Base-by-base conservation (phyloP, 1,140 invertebrate genomes). In the Pristionchus pacificus region DNA sequence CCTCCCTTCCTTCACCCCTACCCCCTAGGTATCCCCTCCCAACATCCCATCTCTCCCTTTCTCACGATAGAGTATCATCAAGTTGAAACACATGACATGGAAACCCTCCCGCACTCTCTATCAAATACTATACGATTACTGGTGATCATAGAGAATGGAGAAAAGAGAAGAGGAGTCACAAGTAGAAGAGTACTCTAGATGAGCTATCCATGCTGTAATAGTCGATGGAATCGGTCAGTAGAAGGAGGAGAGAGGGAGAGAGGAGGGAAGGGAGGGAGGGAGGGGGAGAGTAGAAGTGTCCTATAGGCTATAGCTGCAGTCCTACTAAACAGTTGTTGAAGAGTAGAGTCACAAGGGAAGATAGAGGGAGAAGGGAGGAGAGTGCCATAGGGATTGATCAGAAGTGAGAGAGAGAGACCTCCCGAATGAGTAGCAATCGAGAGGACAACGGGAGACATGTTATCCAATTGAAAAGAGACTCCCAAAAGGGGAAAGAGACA, bases 211-310 rank as follows among this genome's bases (percentile, higher is more conserved):
- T n/a, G n/a, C n/a, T n/a, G n/a, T n/a, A n/a, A n/a, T n/a, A n/a
- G n/a, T n/a, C n/a, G n/a, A n/a, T n/a, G 29, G 63, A 49, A 55
- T 27, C 29, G 27, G 57, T 33, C 49, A 33, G 63, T 49, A 65
- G 63, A 65, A 29, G 57, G 14, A 2, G 0, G 30, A 65, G 57
- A 27, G 57, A 10, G 29, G 49, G 2, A 15, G 62, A n/a, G 60
- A 13, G 10, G 28, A 24, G 6, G 13, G 13, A 14, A 14, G 13
- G n/a, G 13, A 14, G 13, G 13, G n/a, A 55, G 49, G n/a, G 49
- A 14, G 49, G n/a, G n/a, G 49, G 13, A n/a, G 13, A 55, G n/a
- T 55, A 28, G 3, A 2, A 25, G 59, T 60, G 59, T 60, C 28
- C n/a, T 28, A 25, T 25, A 25, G 24, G 2, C 3, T 6, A 28